phyloP scores from a whole-genome alignment of 1,140 invertebrate genomes.

The Aphelenchoides fujianensis region DNA sequence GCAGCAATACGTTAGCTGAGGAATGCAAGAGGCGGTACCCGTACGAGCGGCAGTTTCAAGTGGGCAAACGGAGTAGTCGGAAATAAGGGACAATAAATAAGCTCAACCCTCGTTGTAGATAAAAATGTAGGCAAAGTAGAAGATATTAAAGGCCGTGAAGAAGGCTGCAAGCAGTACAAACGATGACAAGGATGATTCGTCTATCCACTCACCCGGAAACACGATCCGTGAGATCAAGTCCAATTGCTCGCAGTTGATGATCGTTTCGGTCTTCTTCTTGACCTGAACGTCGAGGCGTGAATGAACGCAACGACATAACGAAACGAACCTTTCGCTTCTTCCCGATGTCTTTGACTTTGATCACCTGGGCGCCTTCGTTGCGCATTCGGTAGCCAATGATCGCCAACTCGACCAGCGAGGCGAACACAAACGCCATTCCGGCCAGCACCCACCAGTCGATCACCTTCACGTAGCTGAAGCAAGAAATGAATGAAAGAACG shows the following conservation, averaged over 20 bases:
- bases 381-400: conserved; percentile 47
- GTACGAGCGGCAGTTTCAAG: too few species aligned
- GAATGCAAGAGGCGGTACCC: too few species aligned
- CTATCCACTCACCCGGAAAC: conserved; percentile 47
- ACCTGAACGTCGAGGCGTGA: neutral
- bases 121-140: conserved; percentile 44
- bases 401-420: conserved; percentile 54
- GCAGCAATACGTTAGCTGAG: too few species aligned
- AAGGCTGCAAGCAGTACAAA: conserved; percentile 26
- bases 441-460: conserved; percentile 40
- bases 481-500: conserved; percentile 16
- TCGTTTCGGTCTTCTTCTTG: conserved; percentile 45
- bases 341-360: conserved; percentile 30
- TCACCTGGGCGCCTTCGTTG: conserved; percentile 31
- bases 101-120: neutral
- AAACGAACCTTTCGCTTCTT: conserved; percentile 35
- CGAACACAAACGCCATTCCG: conserved; percentile 58
- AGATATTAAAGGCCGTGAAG: conserved; percentile 39
- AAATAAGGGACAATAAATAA: too few species aligned
- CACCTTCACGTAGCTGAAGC: conserved; percentile 43
- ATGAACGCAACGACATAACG: neutral
- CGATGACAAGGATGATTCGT: neutral
- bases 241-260: conserved; percentile 44
- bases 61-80: too few species aligned
- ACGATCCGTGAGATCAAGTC: conserved; percentile 44